Evolutionary conservation across 2,797 vertebrate species (phyloP).

Genomic region (Distichodus sexfasciatus): DNA sequence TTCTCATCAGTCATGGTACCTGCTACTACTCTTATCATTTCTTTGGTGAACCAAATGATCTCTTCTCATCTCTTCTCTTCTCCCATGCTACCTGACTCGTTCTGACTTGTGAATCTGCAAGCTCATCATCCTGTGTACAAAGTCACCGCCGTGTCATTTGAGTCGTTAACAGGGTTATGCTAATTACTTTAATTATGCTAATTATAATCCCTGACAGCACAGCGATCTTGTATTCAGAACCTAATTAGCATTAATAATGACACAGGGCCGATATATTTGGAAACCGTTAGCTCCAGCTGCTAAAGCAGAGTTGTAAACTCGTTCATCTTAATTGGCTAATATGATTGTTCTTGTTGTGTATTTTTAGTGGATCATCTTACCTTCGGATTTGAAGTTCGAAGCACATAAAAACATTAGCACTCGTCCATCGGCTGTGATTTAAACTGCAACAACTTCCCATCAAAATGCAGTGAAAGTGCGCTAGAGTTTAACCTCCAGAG

Average conservation of each 20-base stretch:
- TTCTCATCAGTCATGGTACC: too few relatives aligned
- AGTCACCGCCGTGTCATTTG: constrained; percentile 23
- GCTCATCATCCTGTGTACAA: constrained; percentile 1
- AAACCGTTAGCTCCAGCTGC: background rate
- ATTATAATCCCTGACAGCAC: background rate
- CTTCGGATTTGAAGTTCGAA: background rate
- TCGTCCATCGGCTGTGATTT: too few relatives aligned
- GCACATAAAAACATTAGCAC: background rate
- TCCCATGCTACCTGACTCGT: too few relatives aligned
- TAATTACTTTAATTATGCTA: constrained; percentile 14
- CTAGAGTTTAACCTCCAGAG: too few relatives aligned
- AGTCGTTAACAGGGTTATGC: constrained; percentile 18
- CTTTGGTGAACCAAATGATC: too few relatives aligned
- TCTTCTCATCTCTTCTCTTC: too few relatives aligned
- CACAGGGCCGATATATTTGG: background rate
- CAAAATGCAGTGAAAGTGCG: too few relatives aligned
- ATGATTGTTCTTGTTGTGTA: background rate
- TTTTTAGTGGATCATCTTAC: background rate
- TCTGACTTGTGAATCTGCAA: background rate
- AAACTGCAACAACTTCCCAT: too few relatives aligned
- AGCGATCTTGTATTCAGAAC: background rate
- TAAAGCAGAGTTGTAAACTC: background rate
- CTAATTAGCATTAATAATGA: constrained; percentile 17
- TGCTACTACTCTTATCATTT: too few relatives aligned
- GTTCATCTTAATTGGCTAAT: background rate